Percentiles rank a stretch among this genome's conserved stretches.
phyloP scores from a whole-genome alignment of 2,888 invertebrate species.

The Marasmarcha lunaedactyla region DNA sequence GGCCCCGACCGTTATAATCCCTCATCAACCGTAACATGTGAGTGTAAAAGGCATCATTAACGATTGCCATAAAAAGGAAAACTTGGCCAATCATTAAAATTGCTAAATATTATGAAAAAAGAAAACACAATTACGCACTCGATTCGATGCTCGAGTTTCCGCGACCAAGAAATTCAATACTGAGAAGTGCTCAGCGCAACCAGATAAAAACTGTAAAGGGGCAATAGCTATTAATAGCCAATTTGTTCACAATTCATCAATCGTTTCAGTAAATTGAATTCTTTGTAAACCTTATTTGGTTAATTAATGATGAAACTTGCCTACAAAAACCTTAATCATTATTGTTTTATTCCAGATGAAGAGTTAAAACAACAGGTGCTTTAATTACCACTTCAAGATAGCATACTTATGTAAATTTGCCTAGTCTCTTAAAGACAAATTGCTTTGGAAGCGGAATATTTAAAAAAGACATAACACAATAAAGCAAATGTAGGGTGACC shows the following conservation, averaged over 20 bases:
- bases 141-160: slow-evolving; percentile 54
- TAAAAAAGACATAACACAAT: too few species aligned
- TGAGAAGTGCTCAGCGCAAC: slow-evolving; percentile 22
- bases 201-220: slow-evolving; percentile 57
- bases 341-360: too few species aligned
- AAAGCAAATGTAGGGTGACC: slow-evolving; percentile 12
- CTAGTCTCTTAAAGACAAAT: background rate
- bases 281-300: too few species aligned
- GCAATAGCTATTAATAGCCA: slow-evolving; percentile 23
- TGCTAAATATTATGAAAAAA: slow-evolving; percentile 54
- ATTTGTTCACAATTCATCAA: too few species aligned
- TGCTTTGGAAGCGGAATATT: too few species aligned
- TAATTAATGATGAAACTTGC: too few species aligned
- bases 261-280: too few species aligned
- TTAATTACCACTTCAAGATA: slow-evolving; percentile 5
- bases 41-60: slow-evolving; percentile 66
- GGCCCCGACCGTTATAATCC: slow-evolving; percentile 52
- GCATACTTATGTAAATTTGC: slow-evolving; percentile 29
- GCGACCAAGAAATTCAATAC: slow-evolving; percentile 54
- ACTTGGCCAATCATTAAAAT: slow-evolving; percentile 65
- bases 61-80: slow-evolving; percentile 64
- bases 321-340: too few species aligned
- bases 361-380: too few species aligned
- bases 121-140: slow-evolving; percentile 49
- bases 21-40: slow-evolving; percentile 53